Percentiles rank a stretch among this genome's conserved stretches.
Evolutionary conservation across 1,140 invertebrate species (phyloP).

Genomic region (Neodiprion fabricii): DNA sequence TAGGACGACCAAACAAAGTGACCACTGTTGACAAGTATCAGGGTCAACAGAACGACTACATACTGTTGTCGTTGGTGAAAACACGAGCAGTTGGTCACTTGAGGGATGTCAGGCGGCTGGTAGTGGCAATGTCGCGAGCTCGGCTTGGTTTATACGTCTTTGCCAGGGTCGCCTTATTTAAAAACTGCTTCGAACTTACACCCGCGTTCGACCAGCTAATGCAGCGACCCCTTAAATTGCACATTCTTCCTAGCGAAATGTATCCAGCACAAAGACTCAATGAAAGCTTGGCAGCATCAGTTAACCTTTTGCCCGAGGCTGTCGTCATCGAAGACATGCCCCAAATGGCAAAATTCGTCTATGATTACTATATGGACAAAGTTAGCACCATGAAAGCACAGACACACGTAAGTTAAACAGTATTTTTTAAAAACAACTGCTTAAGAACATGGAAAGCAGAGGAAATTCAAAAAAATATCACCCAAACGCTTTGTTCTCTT

Average conservation of each 20-base stretch:
- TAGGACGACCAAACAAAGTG: conserved; percentile 94
- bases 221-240: conserved; percentile 76
- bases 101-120: conserved; percentile 92
- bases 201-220: conserved; percentile 91
- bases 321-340: conserved; percentile 82
- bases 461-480: no score
- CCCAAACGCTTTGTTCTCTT: background rate
- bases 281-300: conserved; percentile 37
- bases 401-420: conserved; percentile 50
- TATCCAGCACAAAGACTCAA: conserved; percentile 74
- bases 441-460: background rate
- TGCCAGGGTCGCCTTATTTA: conserved; percentile 89
- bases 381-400: conserved; percentile 71
- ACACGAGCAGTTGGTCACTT: conserved; percentile 97
- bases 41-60: conserved; percentile 99
- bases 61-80: conserved; percentile 93
- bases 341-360: conserved; percentile 92
- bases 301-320: conserved; percentile 52
- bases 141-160: conserved; percentile 98
- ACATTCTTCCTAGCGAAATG: conserved; percentile 78
- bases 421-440: background rate
- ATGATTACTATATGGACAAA: conserved; percentile 85
- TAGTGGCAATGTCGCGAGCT: conserved; percentile 98
- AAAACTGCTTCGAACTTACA: conserved; percentile 95
- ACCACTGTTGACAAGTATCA: conserved; percentile 99